Percentiles rank a stretch among this genome's conserved stretches.
Conservation (phyloP, 2,888 invertebrate genomes). For the Acrobasis repandana region DNA sequence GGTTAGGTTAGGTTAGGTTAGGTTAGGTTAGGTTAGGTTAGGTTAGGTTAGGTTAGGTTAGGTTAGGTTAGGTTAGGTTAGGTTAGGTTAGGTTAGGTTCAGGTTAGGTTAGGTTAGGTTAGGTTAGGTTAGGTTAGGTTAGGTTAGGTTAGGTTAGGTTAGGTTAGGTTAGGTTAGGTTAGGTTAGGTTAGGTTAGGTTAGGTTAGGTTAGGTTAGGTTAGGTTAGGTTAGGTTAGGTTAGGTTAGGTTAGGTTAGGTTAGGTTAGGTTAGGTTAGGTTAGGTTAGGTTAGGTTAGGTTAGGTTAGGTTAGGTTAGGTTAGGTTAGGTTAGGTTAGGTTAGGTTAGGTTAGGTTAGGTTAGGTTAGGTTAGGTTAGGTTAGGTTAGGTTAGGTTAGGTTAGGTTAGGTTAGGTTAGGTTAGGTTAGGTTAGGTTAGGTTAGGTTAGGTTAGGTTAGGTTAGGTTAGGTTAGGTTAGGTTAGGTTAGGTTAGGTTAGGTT, state of each 20-base stretch:
- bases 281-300: conserved; percentile 15
- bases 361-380: conserved; percentile 6
- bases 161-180: conserved; percentile 21
- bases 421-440: conserved; percentile 6
- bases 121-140: conserved; percentile 21
- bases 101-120: conserved; percentile 4
- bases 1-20: conserved; percentile 21
- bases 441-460: conserved; percentile 6
- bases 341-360: conserved; percentile 6
- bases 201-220: conserved; percentile 19
- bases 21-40: conserved; percentile 23
- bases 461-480: conserved; percentile 6
- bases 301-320: conserved; percentile 4
- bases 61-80: conserved; percentile 20
- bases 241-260: conserved; percentile 19
- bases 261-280: conserved; percentile 24
- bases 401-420: conserved; percentile 6
- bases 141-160: conserved; percentile 21
- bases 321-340: conserved; percentile 6
- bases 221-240: conserved; percentile 20
- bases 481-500: conserved; percentile 6
- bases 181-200: conserved; percentile 18
- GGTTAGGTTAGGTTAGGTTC: conserved; percentile 20
- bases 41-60: conserved; percentile 21
- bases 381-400: conserved; percentile 6